phyloP scores from a whole-genome alignment of 2,797 vertebrate species.

The Malurus leucopterus region DNA sequence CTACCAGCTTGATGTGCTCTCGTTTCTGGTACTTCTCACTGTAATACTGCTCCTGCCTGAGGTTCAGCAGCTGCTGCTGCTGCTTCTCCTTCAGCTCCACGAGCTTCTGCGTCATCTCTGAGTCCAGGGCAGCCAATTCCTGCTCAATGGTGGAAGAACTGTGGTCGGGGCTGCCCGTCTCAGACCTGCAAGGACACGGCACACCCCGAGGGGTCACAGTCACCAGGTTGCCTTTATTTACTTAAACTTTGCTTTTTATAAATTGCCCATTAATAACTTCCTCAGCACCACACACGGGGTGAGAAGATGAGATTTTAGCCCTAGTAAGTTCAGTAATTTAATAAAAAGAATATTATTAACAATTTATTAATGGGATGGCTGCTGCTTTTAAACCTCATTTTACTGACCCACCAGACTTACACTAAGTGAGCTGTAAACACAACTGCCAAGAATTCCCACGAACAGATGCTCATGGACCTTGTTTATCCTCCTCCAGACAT shows the following conservation, averaged over 20 bases:
- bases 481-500: neutral
- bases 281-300: neutral
- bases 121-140: slow-evolving; percentile 86
- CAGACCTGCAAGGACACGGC: slow-evolving; percentile 68
- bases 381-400: neutral
- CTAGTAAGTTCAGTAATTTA: neutral
- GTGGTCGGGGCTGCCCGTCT: slow-evolving; percentile 83
- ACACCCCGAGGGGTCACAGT: neutral
- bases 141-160: slow-evolving; percentile 83
- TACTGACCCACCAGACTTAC: neutral
- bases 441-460: neutral
- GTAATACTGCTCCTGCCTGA: slow-evolving; percentile 96
- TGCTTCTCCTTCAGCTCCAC: slow-evolving; percentile 91
- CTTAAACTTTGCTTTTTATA: neutral
- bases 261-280: neutral
- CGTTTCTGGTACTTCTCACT: slow-evolving; percentile 96
- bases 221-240: neutral
- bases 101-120: slow-evolving; percentile 84
- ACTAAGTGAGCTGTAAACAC: neutral
- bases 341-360: neutral
- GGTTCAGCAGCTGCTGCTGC: slow-evolving; percentile 90
- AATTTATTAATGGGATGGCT: neutral
- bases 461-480: neutral
- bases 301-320: neutral
- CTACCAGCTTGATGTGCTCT: slow-evolving; percentile 94